These are phyloP conservation scores for Charadrius vociferus DNA, from an alignment of 2,113 vertebrate genomes.

Conservation along the genomic window DNA sequence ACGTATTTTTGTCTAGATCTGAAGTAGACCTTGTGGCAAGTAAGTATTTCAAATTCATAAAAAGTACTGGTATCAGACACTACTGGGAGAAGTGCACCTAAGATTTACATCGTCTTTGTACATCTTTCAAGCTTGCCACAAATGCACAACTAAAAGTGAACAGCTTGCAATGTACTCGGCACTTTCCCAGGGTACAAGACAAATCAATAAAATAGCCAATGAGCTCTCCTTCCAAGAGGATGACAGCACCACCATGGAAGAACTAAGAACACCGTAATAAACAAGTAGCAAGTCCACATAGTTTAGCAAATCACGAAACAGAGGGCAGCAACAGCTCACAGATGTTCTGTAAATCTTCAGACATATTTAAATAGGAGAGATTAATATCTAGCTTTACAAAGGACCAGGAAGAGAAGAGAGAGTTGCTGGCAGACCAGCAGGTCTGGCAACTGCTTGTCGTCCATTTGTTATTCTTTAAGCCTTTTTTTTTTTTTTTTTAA, in stretches of 20 bases:
- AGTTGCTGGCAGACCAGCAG: background rate
- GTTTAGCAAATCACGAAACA: background rate
- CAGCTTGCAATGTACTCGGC: background rate
- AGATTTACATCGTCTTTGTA: background rate
- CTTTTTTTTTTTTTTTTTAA: background rate
- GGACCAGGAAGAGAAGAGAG: background rate
- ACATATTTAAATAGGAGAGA: background rate
- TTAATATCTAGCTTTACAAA: background rate
- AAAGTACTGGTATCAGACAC: background rate
- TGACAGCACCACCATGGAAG: background rate
- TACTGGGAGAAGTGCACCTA: background rate
- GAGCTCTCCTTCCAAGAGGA: background rate
- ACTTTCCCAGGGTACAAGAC: background rate
- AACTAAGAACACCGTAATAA: background rate
- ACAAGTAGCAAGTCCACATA: background rate
- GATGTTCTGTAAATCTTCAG: background rate
- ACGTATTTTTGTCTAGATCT: background rate
- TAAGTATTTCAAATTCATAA: background rate
- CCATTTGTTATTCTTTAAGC: background rate
- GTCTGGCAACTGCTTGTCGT: background rate
- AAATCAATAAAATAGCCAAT: background rate
- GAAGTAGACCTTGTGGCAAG: background rate
- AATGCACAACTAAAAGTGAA: background rate
- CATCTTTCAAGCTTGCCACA: background rate
- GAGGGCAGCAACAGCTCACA: background rate